These are phyloP conservation scores for Pimpla rufipes DNA, from an alignment of 2,888 invertebrate species.

Conservation along the genomic window DNA sequence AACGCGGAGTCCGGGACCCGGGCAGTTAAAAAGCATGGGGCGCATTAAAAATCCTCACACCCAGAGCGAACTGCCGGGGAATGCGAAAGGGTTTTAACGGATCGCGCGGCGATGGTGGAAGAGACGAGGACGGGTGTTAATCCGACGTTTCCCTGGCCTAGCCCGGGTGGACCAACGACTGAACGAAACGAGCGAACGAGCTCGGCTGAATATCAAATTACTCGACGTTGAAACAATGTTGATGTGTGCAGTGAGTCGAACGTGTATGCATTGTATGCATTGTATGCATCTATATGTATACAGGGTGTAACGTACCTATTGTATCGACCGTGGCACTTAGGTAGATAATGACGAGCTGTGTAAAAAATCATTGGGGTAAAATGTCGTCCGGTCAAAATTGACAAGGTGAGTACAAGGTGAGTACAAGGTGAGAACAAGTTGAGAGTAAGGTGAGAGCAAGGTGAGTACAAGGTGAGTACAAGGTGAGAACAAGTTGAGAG, in stretches of 20 bases:
- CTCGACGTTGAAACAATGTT: constrained; percentile 50
- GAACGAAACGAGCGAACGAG: constrained; percentile 54
- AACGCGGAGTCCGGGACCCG: background rate
- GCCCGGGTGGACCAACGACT: constrained; percentile 20
- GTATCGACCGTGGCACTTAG: no score
- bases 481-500: no score
- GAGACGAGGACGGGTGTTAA: constrained; percentile 52
- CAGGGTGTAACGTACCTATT: no score
- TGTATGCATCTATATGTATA: background rate
- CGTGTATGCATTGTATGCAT: background rate
- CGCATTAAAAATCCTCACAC: constrained; percentile 64
- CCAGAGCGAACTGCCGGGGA: constrained; percentile 23
- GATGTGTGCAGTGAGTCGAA: constrained; percentile 15
- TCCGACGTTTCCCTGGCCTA: constrained; percentile 47
- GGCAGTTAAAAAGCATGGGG: constrained; percentile 46
- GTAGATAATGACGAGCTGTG: no score
- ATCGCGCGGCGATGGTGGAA: constrained; percentile 29
- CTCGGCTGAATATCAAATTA: constrained; percentile 51
- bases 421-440: no score
- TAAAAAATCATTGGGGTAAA: no score
- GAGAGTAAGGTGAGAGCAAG: no score
- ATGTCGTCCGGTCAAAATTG: no score
- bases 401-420: no score
- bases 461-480: no score
- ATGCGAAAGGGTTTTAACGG: constrained; percentile 48